phyloP scores from a whole-genome alignment of 2,797 vertebrate genomes.

The Apogon talboti region DNA sequence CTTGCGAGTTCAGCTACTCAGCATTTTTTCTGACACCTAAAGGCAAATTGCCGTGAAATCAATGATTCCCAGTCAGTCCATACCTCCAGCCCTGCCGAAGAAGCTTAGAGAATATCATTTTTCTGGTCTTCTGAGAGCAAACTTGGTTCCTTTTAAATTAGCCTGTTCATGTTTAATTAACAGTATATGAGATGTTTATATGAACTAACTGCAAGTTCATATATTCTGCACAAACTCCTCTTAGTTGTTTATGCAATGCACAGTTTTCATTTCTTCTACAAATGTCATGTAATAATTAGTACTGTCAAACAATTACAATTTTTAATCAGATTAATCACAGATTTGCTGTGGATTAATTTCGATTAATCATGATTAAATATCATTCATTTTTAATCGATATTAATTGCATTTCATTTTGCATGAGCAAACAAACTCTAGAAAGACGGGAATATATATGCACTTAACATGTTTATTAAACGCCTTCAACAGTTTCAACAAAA shows the following conservation, averaged over 20 bases:
- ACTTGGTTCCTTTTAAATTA: slow-evolving; percentile 40
- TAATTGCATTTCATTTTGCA: too few species aligned
- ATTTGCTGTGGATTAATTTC: too few species aligned
- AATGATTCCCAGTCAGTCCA: slow-evolving; percentile 55
- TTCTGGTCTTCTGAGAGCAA: slow-evolving; percentile 46
- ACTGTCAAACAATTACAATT: too few species aligned
- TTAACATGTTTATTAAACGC: too few species aligned
- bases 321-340: too few species aligned
- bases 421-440: too few species aligned
- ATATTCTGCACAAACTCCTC: slow-evolving; percentile 2
- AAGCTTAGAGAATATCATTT: slow-evolving; percentile 42
- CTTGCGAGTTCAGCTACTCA: slow-evolving; percentile 62
- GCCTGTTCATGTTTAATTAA: slow-evolving; percentile 47
- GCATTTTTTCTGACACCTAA: slow-evolving; percentile 75
- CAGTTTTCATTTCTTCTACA: slow-evolving; percentile 12
- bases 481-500: too few species aligned
- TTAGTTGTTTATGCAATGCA: slow-evolving; percentile 16
- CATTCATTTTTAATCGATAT: too few species aligned
- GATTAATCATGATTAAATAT: too few species aligned
- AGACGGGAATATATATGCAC: too few species aligned
- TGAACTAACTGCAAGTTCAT: slow-evolving; percentile 11
- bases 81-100: slow-evolving; percentile 30
- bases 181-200: slow-evolving; percentile 8
- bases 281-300: neutral
- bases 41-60: slow-evolving; percentile 81